phyloP scores from a whole-genome alignment of 2,113 vertebrate species.

The Cinclus cinclus region DNA sequence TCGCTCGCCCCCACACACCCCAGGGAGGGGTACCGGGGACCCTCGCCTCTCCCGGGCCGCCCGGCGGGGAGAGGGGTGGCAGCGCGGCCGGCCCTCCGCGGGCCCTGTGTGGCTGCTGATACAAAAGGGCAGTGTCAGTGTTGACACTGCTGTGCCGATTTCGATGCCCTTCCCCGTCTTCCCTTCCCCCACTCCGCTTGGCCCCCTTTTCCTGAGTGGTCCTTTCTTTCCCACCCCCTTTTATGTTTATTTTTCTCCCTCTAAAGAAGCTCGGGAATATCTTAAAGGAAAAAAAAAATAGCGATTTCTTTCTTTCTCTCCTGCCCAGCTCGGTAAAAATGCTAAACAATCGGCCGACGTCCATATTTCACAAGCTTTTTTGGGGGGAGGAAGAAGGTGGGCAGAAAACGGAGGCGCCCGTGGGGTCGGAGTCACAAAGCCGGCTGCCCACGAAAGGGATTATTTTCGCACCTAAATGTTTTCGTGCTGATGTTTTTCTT shows the following conservation, averaged over 20 bases:
- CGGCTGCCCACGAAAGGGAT: neutral
- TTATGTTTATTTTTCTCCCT: rapidly evolving
- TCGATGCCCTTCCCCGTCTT: neutral
- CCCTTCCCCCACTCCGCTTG: neutral
- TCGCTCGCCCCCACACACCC: neutral
- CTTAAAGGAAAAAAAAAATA: neutral
- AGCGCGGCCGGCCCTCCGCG: neutral
- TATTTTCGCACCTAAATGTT: neutral
- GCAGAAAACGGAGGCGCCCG: conserved; percentile 4
- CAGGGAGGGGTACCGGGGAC: neutral
- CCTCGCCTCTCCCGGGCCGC: neutral
- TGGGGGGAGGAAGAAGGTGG: neutral
- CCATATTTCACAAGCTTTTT: conserved; percentile 57
- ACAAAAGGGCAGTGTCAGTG: conserved; percentile 65
- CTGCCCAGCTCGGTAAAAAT: neutral
- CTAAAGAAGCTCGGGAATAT: neutral
- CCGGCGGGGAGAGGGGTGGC: neutral
- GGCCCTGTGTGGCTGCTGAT: neutral
- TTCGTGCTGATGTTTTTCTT: conserved; percentile 17
- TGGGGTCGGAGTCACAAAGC: neutral
- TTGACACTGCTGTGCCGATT: conserved; percentile 46
- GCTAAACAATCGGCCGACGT: conserved; percentile 63
- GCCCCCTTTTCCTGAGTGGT: neutral
- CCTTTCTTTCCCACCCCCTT: neutral
- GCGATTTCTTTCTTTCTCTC: neutral